A percentile compares a stretch with the other conserved stretches of the same genome.
Evolutionary conservation across 2,113 vertebrate genomes (phyloP).

Genomic region (Hymenochirus boettgeri): DNA sequence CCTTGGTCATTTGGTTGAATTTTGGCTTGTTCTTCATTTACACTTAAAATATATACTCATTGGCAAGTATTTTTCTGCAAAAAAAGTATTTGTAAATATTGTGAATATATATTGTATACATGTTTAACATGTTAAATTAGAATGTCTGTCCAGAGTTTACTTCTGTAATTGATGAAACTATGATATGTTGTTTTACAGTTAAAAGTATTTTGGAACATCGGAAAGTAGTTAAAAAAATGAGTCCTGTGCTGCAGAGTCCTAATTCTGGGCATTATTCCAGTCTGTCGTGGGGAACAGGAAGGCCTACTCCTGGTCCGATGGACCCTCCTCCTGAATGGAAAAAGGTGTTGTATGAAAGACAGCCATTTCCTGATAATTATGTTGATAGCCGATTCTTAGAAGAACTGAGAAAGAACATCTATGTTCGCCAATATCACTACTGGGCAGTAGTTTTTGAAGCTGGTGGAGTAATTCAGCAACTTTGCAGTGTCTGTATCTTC

Average conservation of each 20-base stretch:
- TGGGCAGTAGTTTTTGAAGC: slow-evolving; percentile 85
- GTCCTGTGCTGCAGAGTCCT: slow-evolving; percentile 12
- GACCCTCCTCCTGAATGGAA: slow-evolving; percentile 58
- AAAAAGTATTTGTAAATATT: no score
- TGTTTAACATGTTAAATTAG: no score
- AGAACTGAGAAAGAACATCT: slow-evolving; percentile 83
- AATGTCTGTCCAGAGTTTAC: no score
- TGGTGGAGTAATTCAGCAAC: slow-evolving; percentile 82
- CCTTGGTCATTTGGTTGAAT: no score
- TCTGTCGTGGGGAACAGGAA: neutral
- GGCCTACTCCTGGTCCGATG: neutral
- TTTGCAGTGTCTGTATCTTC: slow-evolving; percentile 89
- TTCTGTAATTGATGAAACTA: no score
- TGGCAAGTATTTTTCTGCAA: no score
- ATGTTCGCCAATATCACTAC: slow-evolving; percentile 80
- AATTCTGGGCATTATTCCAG: slow-evolving; percentile 3
- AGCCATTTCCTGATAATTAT: slow-evolving; percentile 92
- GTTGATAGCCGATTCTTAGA: slow-evolving; percentile 89
- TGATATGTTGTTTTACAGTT: no score
- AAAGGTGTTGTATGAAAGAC: slow-evolving; percentile 86
- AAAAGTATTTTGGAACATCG: no score
- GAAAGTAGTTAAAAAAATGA: slow-evolving; percentile 21
- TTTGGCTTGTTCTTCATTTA: no score
- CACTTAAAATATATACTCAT: no score
- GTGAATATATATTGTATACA: no score